Evolutionary conservation across 2,888 invertebrate genomes (phyloP), one percentile per base, ranked within the genome.

Genomic region (Cheilosia soror): DNA sequence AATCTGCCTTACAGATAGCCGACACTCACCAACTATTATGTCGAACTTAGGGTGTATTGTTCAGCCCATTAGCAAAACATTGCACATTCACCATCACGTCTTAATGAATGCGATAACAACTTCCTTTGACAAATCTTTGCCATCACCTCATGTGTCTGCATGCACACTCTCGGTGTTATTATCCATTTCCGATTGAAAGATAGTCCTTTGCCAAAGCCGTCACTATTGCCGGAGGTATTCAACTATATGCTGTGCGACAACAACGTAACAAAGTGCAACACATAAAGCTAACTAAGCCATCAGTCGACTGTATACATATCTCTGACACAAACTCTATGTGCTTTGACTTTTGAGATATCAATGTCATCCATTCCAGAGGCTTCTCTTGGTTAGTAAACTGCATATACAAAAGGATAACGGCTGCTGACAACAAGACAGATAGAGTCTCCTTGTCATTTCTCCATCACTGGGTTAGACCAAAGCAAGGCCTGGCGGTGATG

Each of bases 261-360:
- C 65, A 76, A 20, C 6, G 31, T 60, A 25, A 76, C 66, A 66
- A 58, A 76, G 66, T 66, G 51, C 66, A 51, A 42, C 66, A 66
- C 25, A 76, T 76, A 53, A 72, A 62, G 44, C 60, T 53, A 82
- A 77, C 77, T 33, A 44, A 44, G 31, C 31, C 49, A 31, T 71
- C 44, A 53, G 47, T 31, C 20, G 40, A 37, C 27, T 51, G n/a
- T 42, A 20, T 5, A 13, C 27, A 65, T 25, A 37, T 42, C 75
- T 69, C 29, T 58, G 58, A 11, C 15, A 58, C 7, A 15, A 15
- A 6, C 44, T 5, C 15, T 33, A 15, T 53, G 37, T 44, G 47
- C 65, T 72, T 62, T 55, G 82, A 62, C 82, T 78, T 78, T 57
- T 83, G 62, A 72, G 63, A 51, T 44, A 78, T 78, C 72, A 78